A percentile compares a stretch with the other conserved stretches of the same genome.
phyloP scores from a whole-genome alignment of 2,888 invertebrate species.

The Ferdinandea cuprea region DNA sequence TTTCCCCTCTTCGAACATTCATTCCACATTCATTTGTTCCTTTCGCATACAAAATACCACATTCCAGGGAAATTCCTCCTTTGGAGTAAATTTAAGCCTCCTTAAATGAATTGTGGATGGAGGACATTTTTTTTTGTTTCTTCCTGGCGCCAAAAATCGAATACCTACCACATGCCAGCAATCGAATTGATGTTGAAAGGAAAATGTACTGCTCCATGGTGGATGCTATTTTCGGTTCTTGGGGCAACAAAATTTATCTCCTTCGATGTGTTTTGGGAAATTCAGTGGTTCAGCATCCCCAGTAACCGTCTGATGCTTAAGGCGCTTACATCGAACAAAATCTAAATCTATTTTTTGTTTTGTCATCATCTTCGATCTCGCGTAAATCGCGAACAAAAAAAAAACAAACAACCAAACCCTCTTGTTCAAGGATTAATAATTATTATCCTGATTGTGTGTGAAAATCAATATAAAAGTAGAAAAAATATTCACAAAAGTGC shows the following conservation, averaged over 20 bases:
- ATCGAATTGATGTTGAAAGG: conserved; percentile 38
- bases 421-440: conserved; percentile 15
- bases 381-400: conserved; percentile 1
- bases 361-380: neutral
- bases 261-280: conserved; percentile 73
- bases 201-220: conserved; percentile 17
- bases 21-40: conserved; percentile 20
- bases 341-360: conserved; percentile 19
- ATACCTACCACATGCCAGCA: conserved; percentile 49
- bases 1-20: neutral
- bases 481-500: conserved; percentile 13
- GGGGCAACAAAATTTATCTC: conserved; percentile 54
- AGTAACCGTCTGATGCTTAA: conserved; percentile 73
- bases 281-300: conserved; percentile 69
- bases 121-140: conserved; percentile 46
- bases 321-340: conserved; percentile 68
- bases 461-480: conserved; percentile 3
- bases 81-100: neutral
- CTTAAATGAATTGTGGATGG: conserved; percentile 60
- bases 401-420: neutral
- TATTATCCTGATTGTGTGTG: conserved; percentile 30
- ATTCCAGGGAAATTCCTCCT: neutral
- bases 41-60: neutral
- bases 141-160: conserved; percentile 68
- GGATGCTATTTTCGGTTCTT: conserved; percentile 58